Base-by-base conservation (phyloP, 1,140 invertebrate species). In the Hyles vespertilio region DNA sequence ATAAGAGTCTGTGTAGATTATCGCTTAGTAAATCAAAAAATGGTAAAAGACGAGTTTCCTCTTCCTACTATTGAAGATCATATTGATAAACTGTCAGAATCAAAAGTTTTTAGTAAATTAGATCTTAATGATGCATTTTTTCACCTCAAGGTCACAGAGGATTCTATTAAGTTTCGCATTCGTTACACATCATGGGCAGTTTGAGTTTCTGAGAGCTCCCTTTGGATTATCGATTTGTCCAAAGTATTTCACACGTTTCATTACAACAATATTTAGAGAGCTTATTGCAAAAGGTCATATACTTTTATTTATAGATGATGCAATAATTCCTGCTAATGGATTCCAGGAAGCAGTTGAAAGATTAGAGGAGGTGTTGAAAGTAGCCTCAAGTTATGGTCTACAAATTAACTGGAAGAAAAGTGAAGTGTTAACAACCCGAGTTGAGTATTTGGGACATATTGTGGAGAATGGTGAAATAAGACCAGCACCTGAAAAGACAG, bases 21-120 rank as follows among this genome's bases (percentile, higher is more conserved):
- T 10, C 34, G 32, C 10, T 36, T n/a, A 52, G 36, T 52, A 3
- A 52, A 52, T 40, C 51, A 52, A 33, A 52, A 52, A 3, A 52
- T 52, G 51, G 45, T 74, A 1, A 75, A 72, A 65, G 76, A 85
- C 56, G 58, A 65, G 36, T 87, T 65, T 63, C 79, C 77, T 5
- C 54, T 65, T n/a, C 63, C 63, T 9, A 33, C 57, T 3, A 60
- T 65, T 47, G 49, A 65, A 8, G 61, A 63, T 32, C 51, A 54
- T 32, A 54, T 40, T 5, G 36, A 40, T 40, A 40, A 40, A 40
- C 8, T 5, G 8, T 40, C 5, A 5, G 8, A 40, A 8, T 5
- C 8, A 40, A 40, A 40, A 40, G 8, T 5, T 40, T 40, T 40
- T 40, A 40, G 36, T 40, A 40, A 5, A 5, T 40, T 40, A 40